A percentile compares a stretch with the other conserved stretches of the same genome.
Conservation (phyloP, 2,797 vertebrate species). For the Caiman crocodilus region DNA sequence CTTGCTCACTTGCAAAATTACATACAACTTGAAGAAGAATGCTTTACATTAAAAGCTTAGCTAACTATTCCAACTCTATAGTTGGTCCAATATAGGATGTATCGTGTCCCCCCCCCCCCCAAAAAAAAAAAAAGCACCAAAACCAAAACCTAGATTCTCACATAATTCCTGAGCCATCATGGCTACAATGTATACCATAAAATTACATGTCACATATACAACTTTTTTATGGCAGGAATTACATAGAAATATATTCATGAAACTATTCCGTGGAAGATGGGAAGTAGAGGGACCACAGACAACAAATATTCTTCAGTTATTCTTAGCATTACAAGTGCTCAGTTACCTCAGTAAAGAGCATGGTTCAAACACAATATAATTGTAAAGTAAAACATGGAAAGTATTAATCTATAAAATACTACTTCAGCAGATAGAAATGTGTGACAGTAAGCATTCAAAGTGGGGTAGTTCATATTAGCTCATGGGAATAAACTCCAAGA, state of each 20-base stretch:
- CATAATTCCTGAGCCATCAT: too few species aligned
- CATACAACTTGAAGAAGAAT: too few species aligned
- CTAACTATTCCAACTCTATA: too few species aligned
- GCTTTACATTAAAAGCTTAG: too few species aligned
- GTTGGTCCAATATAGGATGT: too few species aligned
- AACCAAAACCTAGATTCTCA: too few species aligned
- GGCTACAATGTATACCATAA: too few species aligned
- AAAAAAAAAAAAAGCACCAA: too few species aligned
- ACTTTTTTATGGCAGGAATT: neutral
- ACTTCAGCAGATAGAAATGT: neutral
- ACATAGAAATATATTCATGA: neutral
- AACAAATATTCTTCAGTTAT: neutral
- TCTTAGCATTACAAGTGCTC: neutral
- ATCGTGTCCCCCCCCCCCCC: too few species aligned
- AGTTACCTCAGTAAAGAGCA: neutral
- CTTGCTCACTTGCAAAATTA: neutral
- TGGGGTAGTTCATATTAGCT: too few species aligned
- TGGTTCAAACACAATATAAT: neutral
- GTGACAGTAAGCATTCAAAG: neutral
- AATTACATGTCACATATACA: neutral
- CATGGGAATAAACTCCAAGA: neutral
- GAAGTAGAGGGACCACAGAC: neutral
- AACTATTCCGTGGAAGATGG: neutral
- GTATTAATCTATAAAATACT: neutral
- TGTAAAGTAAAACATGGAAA: neutral